A percentile compares a stretch with the other conserved stretches of the same genome.
Evolutionary conservation across 2,888 invertebrate species (phyloP).

Genomic region (Cerastoderma edule): DNA sequence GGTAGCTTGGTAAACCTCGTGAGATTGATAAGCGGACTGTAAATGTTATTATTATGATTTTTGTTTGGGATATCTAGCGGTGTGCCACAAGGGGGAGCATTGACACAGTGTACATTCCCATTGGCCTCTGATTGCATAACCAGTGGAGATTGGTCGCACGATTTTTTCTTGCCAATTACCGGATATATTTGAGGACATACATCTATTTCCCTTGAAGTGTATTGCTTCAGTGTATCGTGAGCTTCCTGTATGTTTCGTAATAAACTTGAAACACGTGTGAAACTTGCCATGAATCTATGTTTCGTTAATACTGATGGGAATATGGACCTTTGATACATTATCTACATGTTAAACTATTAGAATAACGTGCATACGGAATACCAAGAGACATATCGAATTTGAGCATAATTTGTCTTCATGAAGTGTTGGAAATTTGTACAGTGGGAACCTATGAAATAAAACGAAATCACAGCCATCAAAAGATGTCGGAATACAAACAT

Average conservation of each 20-base stretch:
- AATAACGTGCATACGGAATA: neutral
- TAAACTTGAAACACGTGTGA: conserved; percentile 46
- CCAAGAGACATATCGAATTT: neutral
- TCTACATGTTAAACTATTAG: conserved; percentile 1
- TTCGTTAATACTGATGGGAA: neutral
- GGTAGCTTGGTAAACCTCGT: conserved; percentile 15
- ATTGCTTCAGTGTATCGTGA: conserved; percentile 21
- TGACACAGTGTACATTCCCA: conserved; percentile 37
- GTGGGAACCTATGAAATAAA: conserved; percentile 1
- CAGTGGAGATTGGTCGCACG: conserved; percentile 30
- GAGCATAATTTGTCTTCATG: conserved; percentile 4
- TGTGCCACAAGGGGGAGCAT: conserved; percentile 29
- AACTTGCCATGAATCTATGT: conserved; percentile 12
- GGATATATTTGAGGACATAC: neutral
- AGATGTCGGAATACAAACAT: conserved; percentile 84
- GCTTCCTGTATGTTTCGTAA: conserved; percentile 20
- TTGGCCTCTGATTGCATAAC: conserved; percentile 29
- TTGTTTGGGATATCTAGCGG: conserved; percentile 38
- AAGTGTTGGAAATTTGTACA: neutral
- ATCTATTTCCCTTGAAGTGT: conserved; percentile 3
- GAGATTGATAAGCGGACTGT: conserved; percentile 51
- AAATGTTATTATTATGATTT: conserved; percentile 50
- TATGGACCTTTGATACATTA: neutral
- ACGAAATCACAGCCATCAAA: conserved; percentile 10
- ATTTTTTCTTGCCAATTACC: conserved; percentile 39